phyloP scores from a whole-genome alignment of 2,797 vertebrate species.

The Paratrypauchen microcephalus region DNA sequence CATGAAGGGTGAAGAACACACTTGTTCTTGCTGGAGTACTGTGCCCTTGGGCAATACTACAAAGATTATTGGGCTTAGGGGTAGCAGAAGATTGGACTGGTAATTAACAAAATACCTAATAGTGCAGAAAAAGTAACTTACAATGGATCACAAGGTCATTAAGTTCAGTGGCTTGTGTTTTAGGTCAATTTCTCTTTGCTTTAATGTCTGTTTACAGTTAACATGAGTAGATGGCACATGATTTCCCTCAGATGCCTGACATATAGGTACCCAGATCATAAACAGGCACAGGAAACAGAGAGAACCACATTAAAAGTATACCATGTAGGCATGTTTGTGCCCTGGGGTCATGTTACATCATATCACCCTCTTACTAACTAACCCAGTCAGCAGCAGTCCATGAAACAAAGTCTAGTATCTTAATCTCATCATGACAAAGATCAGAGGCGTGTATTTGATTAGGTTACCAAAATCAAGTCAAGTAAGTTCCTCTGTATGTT shows the following conservation, averaged over 20 bases:
- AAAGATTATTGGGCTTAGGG: conserved; percentile 5
- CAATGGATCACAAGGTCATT: background rate
- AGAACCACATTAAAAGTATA: background rate
- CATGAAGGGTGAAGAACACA: conserved; percentile 41
- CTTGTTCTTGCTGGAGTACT: conserved; percentile 1
- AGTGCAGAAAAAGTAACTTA: background rate
- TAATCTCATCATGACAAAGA: conserved; percentile 59
- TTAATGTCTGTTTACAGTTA: conserved; percentile 15
- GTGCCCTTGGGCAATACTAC: conserved; percentile 14
- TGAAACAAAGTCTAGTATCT: conserved; percentile 43
- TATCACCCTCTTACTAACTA: conserved; percentile 32
- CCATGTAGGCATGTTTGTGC: conserved; percentile 40
- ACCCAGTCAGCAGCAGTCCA: conserved; percentile 45
- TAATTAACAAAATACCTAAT: background rate
- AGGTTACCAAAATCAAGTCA: conserved; percentile 37
- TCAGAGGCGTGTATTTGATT: conserved; percentile 38
- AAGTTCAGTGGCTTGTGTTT: background rate
- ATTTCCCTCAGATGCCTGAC: conserved; percentile 39
- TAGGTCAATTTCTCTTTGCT: background rate
- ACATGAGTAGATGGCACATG: conserved; percentile 44
- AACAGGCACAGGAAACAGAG: background rate
- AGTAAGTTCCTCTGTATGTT: conserved; percentile 22
- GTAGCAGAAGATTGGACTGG: background rate
- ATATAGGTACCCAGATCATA: conserved; percentile 43
- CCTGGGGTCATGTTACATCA: conserved; percentile 47